A percentile compares a stretch with the other conserved stretches of the same genome.
phyloP scores from a whole-genome alignment of 2,888 invertebrate genomes.

The Hirtodrosophila confusa region DNA sequence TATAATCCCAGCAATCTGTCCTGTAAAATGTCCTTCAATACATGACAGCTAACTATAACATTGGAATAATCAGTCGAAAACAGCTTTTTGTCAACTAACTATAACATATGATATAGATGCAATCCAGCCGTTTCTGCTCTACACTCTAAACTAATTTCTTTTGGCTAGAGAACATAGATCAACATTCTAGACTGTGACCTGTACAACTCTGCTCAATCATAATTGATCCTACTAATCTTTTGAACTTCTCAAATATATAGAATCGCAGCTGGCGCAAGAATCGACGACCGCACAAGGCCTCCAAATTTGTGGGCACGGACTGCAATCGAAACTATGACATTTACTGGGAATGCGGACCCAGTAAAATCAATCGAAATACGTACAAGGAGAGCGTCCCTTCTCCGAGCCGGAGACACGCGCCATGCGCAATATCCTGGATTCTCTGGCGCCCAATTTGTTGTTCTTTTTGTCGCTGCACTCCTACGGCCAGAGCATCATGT shows the following conservation, averaged over 20 bases:
- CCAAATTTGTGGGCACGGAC: conserved; percentile 86
- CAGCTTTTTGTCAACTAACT: too few species aligned
- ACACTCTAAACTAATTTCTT: too few species aligned
- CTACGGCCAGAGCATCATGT: conserved; percentile 83
- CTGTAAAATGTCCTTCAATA: too few species aligned
- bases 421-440: conserved; percentile 77
- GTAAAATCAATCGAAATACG: conserved; percentile 72
- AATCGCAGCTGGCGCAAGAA: conserved; percentile 87
- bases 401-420: conserved; percentile 83
- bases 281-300: conserved; percentile 82
- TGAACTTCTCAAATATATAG: conserved; percentile 75
- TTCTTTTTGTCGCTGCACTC: conserved; percentile 83
- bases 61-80: too few species aligned
- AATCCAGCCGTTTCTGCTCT: too few species aligned
- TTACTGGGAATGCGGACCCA: conserved; percentile 85
- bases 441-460: conserved; percentile 74
- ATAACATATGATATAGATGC: too few species aligned
- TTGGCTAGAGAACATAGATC: too few species aligned
- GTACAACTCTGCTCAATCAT: not conserved
- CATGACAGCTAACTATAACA: too few species aligned
- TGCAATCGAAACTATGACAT: conserved; percentile 88
- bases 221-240: not conserved
- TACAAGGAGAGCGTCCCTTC: conserved; percentile 82
- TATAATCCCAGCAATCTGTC: too few species aligned
- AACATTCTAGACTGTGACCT: too few species aligned